Percentiles rank a stretch among this genome's conserved stretches.
Conservation (phyloP, 2,888 invertebrate species). For the Cheilosia pagana region DNA sequence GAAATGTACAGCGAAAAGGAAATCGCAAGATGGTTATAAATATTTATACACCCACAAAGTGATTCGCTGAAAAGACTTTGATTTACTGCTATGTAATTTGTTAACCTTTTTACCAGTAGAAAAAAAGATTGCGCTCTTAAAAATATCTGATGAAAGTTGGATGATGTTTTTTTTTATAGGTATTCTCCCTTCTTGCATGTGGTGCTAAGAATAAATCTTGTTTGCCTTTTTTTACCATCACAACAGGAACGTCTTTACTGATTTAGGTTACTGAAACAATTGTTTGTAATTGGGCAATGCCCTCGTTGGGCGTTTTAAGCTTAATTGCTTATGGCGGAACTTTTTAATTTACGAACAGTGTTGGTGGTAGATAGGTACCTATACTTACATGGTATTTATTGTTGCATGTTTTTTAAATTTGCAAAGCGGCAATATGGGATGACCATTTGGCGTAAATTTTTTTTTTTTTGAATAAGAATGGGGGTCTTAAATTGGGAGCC, state of each 20-base stretch:
- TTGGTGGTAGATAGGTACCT: no score
- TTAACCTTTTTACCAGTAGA: slow-evolving; percentile 37
- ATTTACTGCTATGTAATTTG: slow-evolving; percentile 57
- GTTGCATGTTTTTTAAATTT: no score
- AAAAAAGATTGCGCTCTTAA: slow-evolving; percentile 8
- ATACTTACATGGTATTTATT: no score
- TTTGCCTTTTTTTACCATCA: background rate
- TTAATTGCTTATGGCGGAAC: slow-evolving; percentile 29
- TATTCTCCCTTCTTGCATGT: slow-evolving; percentile 10
- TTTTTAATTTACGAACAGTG: slow-evolving; percentile 23
- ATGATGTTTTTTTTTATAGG: slow-evolving; percentile 3
- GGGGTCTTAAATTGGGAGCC: no score
- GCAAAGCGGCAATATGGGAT: no score
- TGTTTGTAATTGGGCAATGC: slow-evolving; percentile 28
- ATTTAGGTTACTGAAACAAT: slow-evolving; percentile 30
- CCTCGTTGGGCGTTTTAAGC: slow-evolving; percentile 5
- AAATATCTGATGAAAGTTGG: slow-evolving; percentile 33
- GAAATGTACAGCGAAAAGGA: slow-evolving; percentile 57
- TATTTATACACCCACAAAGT: slow-evolving; percentile 43
- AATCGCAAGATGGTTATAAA: slow-evolving; percentile 61
- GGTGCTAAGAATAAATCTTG: slow-evolving; percentile 14
- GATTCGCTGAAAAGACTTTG: slow-evolving; percentile 46
- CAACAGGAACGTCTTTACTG: background rate
- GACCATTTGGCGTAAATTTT: no score
- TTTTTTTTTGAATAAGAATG: no score